Conservation (phyloP, 2,113 vertebrate species). For the Ptychochromis oligacanthus region DNA sequence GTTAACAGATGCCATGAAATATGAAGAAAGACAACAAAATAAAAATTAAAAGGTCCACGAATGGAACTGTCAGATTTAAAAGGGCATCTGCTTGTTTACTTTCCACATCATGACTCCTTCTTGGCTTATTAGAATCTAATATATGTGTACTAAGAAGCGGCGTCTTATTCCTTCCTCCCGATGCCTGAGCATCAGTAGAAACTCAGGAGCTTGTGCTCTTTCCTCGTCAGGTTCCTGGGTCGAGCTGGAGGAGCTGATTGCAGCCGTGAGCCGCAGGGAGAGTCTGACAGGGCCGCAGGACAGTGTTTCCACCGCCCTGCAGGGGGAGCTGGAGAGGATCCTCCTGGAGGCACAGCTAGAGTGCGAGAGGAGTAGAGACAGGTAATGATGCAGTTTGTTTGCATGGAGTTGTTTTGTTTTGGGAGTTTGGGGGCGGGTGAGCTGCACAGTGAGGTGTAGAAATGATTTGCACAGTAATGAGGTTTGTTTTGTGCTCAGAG, state of each 20-base stretch:
- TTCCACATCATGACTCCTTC: not conserved
- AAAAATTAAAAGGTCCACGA: not conserved
- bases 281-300: constrained; percentile 69
- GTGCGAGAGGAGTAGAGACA: constrained; percentile 77
- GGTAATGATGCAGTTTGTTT: constrained; percentile 46
- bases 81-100: not conserved
- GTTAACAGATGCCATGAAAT: not conserved
- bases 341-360: constrained; percentile 81
- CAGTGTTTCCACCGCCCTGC: constrained; percentile 71
- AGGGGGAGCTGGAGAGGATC: constrained; percentile 82
- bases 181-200: not conserved
- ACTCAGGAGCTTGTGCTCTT: not conserved
- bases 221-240: constrained; percentile 77
- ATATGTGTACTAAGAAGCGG: not conserved
- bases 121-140: constrained; percentile 9
- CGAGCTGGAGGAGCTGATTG: constrained; percentile 77
- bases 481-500: constrained; percentile 15
- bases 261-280: constrained; percentile 67
- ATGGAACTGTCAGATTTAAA: not conserved
- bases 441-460: constrained; percentile 21
- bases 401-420: not conserved
- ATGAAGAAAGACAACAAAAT: not conserved
- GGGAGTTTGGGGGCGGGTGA: constrained; percentile 9
- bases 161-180: not conserved
- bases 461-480: constrained; percentile 44